phyloP scores from a whole-genome alignment of 1,140 invertebrate genomes.

The Leptinotarsa texana region DNA sequence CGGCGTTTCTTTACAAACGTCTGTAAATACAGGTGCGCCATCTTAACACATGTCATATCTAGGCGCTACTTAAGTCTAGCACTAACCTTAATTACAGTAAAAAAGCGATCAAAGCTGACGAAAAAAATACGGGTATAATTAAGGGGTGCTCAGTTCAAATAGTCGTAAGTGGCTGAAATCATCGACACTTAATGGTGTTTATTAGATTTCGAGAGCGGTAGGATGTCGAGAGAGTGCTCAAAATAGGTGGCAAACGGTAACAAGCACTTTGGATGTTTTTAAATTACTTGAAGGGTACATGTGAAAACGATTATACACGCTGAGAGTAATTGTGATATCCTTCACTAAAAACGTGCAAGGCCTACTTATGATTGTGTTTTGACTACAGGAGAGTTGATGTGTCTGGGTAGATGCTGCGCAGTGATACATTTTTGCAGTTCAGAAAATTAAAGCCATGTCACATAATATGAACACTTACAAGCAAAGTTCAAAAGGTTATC shows the following conservation, averaged over 20 bases:
- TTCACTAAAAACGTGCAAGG: background rate
- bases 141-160: constrained; percentile 6
- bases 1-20: constrained; percentile 21
- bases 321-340: constrained; percentile 11
- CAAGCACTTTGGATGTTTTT: constrained; percentile 15
- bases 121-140: constrained; percentile 10
- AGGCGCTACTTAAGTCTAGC: constrained; percentile 31
- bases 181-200: constrained; percentile 18
- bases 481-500: too few relatives aligned
- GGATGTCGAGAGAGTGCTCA: constrained; percentile 6
- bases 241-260: constrained; percentile 12
- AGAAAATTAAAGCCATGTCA: too few relatives aligned
- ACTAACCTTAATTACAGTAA: constrained; percentile 8
- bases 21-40: constrained; percentile 37
- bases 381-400: constrained; percentile 2
- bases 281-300: constrained; percentile 10
- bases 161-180: constrained; percentile 16
- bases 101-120: background rate
- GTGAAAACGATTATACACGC: constrained; percentile 17
- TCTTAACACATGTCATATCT: constrained; percentile 37
- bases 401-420: background rate
- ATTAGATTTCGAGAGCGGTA: background rate
- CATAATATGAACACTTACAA: too few relatives aligned
- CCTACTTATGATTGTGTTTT: constrained; percentile 6
- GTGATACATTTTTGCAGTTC: background rate